A percentile compares a stretch with the other conserved stretches of the same genome.
phyloP scores from a whole-genome alignment of 1,140 invertebrate genomes.

The Delia radicum region DNA sequence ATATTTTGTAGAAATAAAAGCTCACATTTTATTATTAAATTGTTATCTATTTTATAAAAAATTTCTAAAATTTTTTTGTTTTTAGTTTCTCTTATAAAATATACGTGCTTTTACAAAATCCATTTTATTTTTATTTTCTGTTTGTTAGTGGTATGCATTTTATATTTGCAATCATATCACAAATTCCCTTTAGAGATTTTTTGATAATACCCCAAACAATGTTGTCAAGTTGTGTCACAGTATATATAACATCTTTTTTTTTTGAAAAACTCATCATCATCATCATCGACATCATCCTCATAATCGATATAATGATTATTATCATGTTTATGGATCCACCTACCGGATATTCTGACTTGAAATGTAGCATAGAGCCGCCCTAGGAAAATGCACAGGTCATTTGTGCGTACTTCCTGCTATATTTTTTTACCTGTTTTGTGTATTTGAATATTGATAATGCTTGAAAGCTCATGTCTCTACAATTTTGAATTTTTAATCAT shows the following conservation, averaged over 20 bases:
- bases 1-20: background rate
- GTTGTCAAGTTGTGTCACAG: constrained; percentile 14
- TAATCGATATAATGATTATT: background rate
- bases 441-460: constrained; percentile 2
- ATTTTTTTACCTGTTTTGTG: background rate
- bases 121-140: background rate
- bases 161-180: background rate
- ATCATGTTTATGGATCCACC: too few relatives aligned
- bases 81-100: background rate
- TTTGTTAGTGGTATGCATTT: background rate
- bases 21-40: background rate
- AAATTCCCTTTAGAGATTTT: constrained; percentile 8
- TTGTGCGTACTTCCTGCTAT: constrained; percentile 10
- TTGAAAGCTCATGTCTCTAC: too few relatives aligned
- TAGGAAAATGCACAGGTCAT: background rate
- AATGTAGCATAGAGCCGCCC: background rate
- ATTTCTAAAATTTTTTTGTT: background rate
- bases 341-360: background rate
- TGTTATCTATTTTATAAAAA: too few relatives aligned
- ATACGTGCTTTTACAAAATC: background rate
- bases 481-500: too few relatives aligned
- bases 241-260: background rate
- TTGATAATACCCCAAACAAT: constrained; percentile 16
- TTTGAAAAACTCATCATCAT: background rate
- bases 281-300: background rate